A percentile compares a stretch with the other conserved stretches of the same genome.
These are phyloP conservation scores for Odontocerum albicorne DNA, from an alignment of 2,888 invertebrate species.

Conservation along the genomic window DNA sequence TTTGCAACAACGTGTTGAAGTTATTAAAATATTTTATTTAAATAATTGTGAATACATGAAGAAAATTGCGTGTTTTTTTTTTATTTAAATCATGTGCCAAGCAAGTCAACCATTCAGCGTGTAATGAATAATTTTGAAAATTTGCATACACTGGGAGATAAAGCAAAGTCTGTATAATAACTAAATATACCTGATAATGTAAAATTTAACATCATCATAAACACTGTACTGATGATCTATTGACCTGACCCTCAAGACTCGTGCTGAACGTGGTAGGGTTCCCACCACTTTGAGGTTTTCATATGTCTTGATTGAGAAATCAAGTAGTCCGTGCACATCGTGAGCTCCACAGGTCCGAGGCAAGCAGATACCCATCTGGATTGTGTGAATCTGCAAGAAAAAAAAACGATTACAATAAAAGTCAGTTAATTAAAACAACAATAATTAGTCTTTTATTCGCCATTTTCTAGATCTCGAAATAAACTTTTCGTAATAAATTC, in stretches of 20 bases:
- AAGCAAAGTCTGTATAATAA: not conserved
- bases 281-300: constrained; percentile 48
- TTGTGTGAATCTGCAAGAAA: constrained; percentile 46
- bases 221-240: constrained; percentile 44
- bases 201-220: constrained; percentile 40
- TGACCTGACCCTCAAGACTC: constrained; percentile 44
- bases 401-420: not conserved
- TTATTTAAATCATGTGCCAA: no score
- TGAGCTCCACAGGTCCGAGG: constrained; percentile 50
- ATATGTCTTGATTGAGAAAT: constrained; percentile 52
- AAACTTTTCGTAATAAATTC: no score
- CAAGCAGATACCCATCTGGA: constrained; percentile 52
- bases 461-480: no score
- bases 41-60: no score
- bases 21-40: no score
- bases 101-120: no score
- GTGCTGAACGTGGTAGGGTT: constrained; percentile 46
- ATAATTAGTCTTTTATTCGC: no score
- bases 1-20: no score
- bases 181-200: constrained; percentile 23
- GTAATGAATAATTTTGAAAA: no score
- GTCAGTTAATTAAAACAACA: not conserved
- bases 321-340: constrained; percentile 52
- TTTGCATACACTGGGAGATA: no score
- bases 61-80: no score